Conservation (phyloP, 2,113 vertebrate genomes). For the Bubo scandiacus region DNA sequence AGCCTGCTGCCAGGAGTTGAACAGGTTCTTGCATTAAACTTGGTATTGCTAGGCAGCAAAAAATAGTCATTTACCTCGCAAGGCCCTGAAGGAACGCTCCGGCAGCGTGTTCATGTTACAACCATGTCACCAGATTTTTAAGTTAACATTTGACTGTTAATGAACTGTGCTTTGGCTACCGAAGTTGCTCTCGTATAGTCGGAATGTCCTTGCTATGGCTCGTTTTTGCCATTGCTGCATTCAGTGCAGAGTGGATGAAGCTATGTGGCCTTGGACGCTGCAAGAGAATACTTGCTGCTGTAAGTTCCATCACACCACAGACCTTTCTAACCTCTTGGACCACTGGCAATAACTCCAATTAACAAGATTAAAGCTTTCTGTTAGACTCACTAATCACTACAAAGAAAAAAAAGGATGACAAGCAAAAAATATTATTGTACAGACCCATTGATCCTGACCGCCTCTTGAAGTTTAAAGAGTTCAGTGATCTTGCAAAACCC, state of each 20-base stretch:
- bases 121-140: background rate
- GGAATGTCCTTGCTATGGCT: background rate
- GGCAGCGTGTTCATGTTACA: accelerated
- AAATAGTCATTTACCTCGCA: background rate
- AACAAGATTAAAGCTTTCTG: slow-evolving; percentile 24
- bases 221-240: accelerated
- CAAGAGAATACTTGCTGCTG: background rate
- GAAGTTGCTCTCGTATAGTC: accelerated
- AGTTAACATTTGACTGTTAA: background rate
- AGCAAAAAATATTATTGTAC: background rate
- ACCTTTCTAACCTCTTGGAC: background rate
- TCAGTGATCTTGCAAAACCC: slow-evolving; percentile 63
- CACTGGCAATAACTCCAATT: background rate
- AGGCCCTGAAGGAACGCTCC: background rate
- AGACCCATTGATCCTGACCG: slow-evolving; percentile 21
- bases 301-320: background rate
- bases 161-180: background rate
- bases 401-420: background rate
- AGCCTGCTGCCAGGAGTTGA: background rate
- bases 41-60: background rate
- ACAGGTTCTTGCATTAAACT: background rate
- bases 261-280: background rate
- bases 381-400: background rate
- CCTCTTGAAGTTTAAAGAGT: slow-evolving; percentile 55
- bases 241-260: background rate